Evolutionary conservation across 2,797 vertebrate genomes (phyloP).

Genomic region (Amphiprion clarkii): DNA sequence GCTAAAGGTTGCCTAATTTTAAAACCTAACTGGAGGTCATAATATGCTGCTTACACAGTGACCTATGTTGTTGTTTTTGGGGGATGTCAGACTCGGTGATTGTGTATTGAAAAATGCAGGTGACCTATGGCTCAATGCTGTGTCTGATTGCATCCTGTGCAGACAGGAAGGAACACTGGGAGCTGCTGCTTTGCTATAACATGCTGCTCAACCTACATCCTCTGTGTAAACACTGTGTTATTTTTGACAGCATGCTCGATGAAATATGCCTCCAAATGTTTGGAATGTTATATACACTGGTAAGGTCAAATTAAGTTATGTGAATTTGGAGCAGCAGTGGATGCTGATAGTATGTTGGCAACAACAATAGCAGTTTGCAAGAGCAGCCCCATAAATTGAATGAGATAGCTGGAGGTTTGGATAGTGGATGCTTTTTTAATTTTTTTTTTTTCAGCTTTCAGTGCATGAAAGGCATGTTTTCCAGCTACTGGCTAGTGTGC

Average conservation of each 20-base stretch:
- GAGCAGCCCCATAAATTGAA: slow-evolving; percentile 10
- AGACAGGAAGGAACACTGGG: too few relatives aligned
- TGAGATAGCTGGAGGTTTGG: slow-evolving; percentile 4
- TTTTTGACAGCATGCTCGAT: background rate
- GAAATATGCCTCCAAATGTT: slow-evolving; percentile 13
- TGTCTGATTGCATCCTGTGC: too few relatives aligned
- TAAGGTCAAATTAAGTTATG: slow-evolving; percentile 4
- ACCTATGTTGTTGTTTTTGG: too few relatives aligned
- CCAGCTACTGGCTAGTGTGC: background rate
- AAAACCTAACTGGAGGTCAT: too few relatives aligned
- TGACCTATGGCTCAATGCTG: too few relatives aligned
- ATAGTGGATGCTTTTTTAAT: background rate
- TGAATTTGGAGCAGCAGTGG: background rate
- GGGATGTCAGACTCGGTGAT: too few relatives aligned
- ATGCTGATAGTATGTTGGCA: slow-evolving; percentile 15
- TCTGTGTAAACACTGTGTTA: background rate
- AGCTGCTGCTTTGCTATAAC: too few relatives aligned
- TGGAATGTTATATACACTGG: slow-evolving; percentile 12
- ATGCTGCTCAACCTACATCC: too few relatives aligned
- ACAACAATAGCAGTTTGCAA: background rate
- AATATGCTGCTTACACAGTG: too few relatives aligned
- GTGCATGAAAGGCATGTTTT: background rate
- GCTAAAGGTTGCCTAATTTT: too few relatives aligned
- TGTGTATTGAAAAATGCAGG: too few relatives aligned
- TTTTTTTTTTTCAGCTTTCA: background rate